Base-by-base conservation (phyloP, 2,113 vertebrate species). In the Fregetta grallaria region DNA sequence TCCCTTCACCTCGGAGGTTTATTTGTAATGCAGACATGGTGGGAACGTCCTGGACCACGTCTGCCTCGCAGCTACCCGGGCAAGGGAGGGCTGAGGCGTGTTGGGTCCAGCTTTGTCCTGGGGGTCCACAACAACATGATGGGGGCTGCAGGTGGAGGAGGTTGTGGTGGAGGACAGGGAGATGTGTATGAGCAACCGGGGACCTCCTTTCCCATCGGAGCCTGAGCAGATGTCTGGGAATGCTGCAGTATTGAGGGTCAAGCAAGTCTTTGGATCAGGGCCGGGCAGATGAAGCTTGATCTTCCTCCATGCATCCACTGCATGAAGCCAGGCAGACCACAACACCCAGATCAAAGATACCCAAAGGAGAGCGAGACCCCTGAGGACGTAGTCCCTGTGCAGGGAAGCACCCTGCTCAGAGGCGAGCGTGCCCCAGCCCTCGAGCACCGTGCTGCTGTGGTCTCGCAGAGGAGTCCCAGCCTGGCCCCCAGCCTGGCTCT, bases 221-320 rank as follows among this genome's bases (percentile, higher is more conserved):
- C 38, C 32, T 6, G 40, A 61, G 74, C 8, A 32, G 47, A 3
- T 50, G 13, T 4, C 40, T 55, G 59, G 32, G 66, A 40, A 19
- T 23, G 47, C 36, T 62, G 58, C 40, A 22, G 44, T 5, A 4
- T 38, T 0, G 11, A 47, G 32, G 47, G 32, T 14, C 65, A 67
- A 38, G 38, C 16, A 30, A 34, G 27, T 1, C 27, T 34, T 26
- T 38, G 67, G 44, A 21, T 40, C 29, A n/a, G 59, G 32, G 68
- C 2, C 2, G 12, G 45, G 19, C 19, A 55, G 50, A 8, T 23
- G 10, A 73, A 59, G 29, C 56, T 23, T 16, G 38, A 17, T 47
- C 47, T 10, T 59, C 17, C 26, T 71, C 63, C 2, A 0, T 1
- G 15, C 18, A 12, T 2, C 47, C n/a, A 1, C 11, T 1, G 11